Percentiles rank a stretch among this genome's conserved stretches.
phyloP scores from a whole-genome alignment of 2,797 vertebrate species.

The Tapera naevia region DNA sequence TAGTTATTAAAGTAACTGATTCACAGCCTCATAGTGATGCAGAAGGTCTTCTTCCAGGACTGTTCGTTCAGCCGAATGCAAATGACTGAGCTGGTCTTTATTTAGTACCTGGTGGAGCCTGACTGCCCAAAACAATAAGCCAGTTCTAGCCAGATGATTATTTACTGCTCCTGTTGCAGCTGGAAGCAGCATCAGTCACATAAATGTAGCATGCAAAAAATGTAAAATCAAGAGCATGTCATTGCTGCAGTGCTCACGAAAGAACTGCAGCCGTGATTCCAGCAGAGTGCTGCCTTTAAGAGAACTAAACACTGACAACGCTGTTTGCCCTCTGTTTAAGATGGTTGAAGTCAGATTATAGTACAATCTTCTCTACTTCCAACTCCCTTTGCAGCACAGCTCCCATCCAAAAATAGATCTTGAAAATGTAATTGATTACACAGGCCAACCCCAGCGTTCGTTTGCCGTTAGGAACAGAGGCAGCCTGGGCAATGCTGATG shows the following conservation, averaged over 20 bases:
- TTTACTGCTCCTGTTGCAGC: background rate
- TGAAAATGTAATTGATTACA: constrained; percentile 33
- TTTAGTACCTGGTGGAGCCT: background rate
- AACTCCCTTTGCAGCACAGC: background rate
- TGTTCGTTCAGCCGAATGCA: background rate
- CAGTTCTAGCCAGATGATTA: background rate
- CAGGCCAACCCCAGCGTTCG: constrained; percentile 18
- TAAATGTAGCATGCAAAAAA: background rate
- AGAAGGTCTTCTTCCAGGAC: background rate
- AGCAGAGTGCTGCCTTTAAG: background rate
- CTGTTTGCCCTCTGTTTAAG: background rate
- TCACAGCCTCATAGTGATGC: background rate
- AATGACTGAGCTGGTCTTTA: background rate
- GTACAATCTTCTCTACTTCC: background rate
- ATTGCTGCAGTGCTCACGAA: background rate
- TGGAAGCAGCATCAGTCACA: background rate
- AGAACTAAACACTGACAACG: constrained; percentile 7
- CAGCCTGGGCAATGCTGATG: background rate
- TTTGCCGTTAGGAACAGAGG: constrained; percentile 34
- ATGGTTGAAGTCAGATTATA: background rate
- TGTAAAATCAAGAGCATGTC: background rate
- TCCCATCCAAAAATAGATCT: constrained; percentile 7
- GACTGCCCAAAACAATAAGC: background rate
- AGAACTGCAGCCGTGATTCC: background rate
- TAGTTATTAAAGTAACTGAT: background rate